Base-by-base conservation (phyloP, 2,888 invertebrate genomes). In the Pseudococcus viburni region DNA sequence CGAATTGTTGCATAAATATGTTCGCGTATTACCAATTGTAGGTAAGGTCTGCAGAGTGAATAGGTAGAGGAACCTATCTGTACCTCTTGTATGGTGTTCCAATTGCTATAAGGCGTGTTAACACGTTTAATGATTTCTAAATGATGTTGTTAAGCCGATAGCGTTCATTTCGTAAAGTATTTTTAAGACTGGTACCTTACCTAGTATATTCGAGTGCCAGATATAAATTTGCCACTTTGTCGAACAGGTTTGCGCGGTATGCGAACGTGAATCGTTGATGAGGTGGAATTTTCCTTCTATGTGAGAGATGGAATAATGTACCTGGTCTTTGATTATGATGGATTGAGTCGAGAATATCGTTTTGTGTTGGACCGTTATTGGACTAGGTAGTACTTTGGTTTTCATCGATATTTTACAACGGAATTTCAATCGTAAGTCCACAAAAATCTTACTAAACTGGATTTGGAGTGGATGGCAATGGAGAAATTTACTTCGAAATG, bases 111-210 rank as follows among this genome's bases (percentile, higher is more conserved):
- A 33, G 68, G 68, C 15, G 68, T 73, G 33, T 22, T 64, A 64
- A 64, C 33, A 73, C 33, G 68, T 73, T 64, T 73, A 73, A 73
- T 73, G 68, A 33, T 73, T 73, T 33, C 68, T 73, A 73, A 73
- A 73, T 33, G 26, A 59, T 59, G 59, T 19, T 19, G 19, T 59
- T 73, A 73, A 73, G 68, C 68, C 68, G 26, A 73, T 22, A 73
- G 68, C 68, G 33, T 26, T 33, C 12, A 12, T 73, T 73, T 73
- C 68, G 68, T 73, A 73, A 73, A 73, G 19, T 6, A 59, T 59
- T 59, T 59, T 19, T 59, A 59, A n/a, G 7, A 59, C 59, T 5
- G 11, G 55, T 55, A 46, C 46, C 46, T 46, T 55, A 55, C 55
- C 55, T 55, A 59, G n/a, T 59, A 59, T n/a, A 11, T 59, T 59